These are phyloP conservation scores for Acromyrmex heyeri DNA, from an alignment of 1,140 invertebrate genomes.

Conservation along the genomic window DNA sequence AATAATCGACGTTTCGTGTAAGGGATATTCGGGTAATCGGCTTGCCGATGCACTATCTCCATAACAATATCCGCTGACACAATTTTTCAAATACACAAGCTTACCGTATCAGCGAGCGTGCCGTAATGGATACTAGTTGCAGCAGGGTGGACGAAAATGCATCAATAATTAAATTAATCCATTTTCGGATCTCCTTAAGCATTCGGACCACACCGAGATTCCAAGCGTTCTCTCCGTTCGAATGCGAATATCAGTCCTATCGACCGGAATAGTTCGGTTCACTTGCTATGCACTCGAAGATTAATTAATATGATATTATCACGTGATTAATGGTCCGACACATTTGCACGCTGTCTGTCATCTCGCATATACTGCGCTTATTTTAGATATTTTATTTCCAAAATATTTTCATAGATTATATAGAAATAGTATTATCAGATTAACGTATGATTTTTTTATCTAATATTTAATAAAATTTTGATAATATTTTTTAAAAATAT, in stretches of 20 bases:
- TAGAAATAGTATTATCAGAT: not conserved
- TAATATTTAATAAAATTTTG: not conserved
- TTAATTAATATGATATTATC: constrained; percentile 31
- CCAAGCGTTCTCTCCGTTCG: not conserved
- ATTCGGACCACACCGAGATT: constrained; percentile 5
- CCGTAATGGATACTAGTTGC: constrained; percentile 12
- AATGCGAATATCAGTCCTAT: constrained; percentile 2
- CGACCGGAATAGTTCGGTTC: not conserved
- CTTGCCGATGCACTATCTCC: constrained; percentile 62
- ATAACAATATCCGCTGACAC: constrained; percentile 68
- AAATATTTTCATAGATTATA: not conserved
- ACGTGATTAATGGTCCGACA: not conserved
- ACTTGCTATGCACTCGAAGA: not conserved
- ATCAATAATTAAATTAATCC: constrained; percentile 67
- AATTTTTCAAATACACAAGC: constrained; percentile 54
- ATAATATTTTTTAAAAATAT: not conserved
- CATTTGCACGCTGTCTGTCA: constrained; percentile 11
- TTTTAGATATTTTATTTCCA: not conserved
- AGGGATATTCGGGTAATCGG: constrained; percentile 71
- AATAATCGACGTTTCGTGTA: constrained; percentile 76
- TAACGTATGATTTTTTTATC: not conserved
- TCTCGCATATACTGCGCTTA: not conserved
- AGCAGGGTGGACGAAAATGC: not conserved
- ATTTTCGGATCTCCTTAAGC: constrained; percentile 21
- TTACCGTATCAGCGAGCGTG: not conserved